These are phyloP conservation scores for Trissolcus basalis DNA, from an alignment of 1,140 invertebrate species.

Conservation along the genomic window DNA sequence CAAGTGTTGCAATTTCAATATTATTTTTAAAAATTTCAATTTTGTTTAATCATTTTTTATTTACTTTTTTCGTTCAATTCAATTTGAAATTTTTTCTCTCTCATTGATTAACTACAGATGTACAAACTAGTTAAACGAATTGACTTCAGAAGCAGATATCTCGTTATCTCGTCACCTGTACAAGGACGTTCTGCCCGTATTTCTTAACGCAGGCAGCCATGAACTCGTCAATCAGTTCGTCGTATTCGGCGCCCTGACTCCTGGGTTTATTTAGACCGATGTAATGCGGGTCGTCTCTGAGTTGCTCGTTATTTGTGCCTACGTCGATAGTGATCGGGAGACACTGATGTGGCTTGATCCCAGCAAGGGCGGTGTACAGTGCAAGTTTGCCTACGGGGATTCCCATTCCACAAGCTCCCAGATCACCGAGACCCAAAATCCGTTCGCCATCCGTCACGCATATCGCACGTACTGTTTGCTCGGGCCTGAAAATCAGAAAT, in stretches of 20 bases:
- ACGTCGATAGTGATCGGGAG: slow-evolving; percentile 95
- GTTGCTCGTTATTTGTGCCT: slow-evolving; percentile 92
- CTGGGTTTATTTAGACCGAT: slow-evolving; percentile 93
- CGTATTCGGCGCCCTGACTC: slow-evolving; percentile 91
- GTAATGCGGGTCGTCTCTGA: slow-evolving; percentile 95
- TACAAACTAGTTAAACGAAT: slow-evolving; percentile 18
- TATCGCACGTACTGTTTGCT: slow-evolving; percentile 93
- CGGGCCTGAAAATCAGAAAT: slow-evolving; percentile 84
- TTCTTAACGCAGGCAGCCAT: slow-evolving; percentile 95
- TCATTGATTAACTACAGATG: neutral
- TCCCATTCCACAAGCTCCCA: slow-evolving; percentile 96
- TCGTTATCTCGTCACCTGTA: slow-evolving; percentile 79
- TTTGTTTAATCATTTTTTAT: no score
- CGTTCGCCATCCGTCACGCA: slow-evolving; percentile 97
- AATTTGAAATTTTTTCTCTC: slow-evolving; percentile 6
- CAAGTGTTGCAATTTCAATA: no score
- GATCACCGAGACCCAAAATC: slow-evolving; percentile 94
- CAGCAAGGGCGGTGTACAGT: slow-evolving; percentile 93
- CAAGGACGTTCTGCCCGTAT: slow-evolving; percentile 91
- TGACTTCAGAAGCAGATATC: slow-evolving; percentile 40
- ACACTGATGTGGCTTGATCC: slow-evolving; percentile 94
- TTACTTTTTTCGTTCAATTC: slow-evolving; percentile 8
- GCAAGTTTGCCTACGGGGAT: slow-evolving; percentile 96
- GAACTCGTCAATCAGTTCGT: slow-evolving; percentile 98
- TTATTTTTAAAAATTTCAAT: no score